phyloP scores from a whole-genome alignment of 2,797 vertebrate genomes.

The Gymnothorax javanicus region DNA sequence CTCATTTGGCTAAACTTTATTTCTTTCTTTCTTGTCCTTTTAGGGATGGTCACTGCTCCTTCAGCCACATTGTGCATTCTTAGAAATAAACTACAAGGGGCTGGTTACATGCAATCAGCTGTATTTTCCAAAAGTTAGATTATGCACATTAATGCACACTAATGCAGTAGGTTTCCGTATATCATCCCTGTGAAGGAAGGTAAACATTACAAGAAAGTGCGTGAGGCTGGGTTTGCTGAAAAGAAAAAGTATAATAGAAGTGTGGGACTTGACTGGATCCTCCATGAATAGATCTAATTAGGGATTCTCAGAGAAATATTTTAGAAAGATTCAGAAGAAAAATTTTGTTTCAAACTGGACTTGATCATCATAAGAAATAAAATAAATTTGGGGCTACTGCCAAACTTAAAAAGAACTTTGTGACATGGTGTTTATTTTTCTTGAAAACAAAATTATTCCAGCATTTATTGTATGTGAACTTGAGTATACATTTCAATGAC shows the following conservation, averaged over 20 bases:
- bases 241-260: neutral
- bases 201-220: neutral
- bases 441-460: neutral
- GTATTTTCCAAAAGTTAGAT: neutral
- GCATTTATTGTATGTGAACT: neutral
- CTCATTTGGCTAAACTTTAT: neutral
- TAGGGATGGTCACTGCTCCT: slow-evolving; percentile 53
- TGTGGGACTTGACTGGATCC: neutral
- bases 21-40: slow-evolving; percentile 22
- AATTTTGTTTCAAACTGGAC: too few species aligned
- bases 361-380: too few species aligned
- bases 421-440: neutral
- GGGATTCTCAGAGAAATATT: neutral
- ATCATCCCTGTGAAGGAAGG: neutral
- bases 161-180: too few species aligned
- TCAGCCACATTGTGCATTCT: slow-evolving; percentile 43
- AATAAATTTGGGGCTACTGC: too few species aligned
- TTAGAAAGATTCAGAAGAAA: neutral
- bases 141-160: neutral
- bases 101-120: neutral
- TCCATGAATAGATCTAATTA: neutral
- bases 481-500: neutral
- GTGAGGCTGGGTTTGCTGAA: neutral
- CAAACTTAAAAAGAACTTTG: too few species aligned
- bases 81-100: slow-evolving; percentile 26